phyloP scores from a whole-genome alignment of 1,140 invertebrate genomes.

The Drosophila nikananu region DNA sequence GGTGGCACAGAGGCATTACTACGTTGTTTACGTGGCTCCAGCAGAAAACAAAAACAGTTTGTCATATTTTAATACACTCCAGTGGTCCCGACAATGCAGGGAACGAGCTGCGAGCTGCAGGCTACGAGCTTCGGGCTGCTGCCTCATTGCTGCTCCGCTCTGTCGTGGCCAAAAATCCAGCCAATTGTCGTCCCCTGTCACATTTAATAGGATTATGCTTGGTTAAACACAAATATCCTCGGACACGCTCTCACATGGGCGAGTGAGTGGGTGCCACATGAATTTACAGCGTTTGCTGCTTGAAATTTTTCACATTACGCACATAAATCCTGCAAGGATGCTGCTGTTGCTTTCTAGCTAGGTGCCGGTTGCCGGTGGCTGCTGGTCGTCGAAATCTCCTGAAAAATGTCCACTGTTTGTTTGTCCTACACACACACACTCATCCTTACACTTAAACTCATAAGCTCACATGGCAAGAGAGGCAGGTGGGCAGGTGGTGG shows the following conservation, averaged over 20 bases:
- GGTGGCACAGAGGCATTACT: slow-evolving; percentile 11
- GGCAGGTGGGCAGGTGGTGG: slow-evolving; percentile 25
- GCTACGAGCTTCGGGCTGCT: slow-evolving; percentile 5
- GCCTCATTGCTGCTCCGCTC: slow-evolving; percentile 20
- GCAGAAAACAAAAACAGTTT: slow-evolving; percentile 67
- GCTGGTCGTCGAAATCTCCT: slow-evolving; percentile 60
- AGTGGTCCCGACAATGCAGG: slow-evolving; percentile 60
- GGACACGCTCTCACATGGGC: slow-evolving; percentile 30
- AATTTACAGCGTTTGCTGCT: slow-evolving; percentile 76
- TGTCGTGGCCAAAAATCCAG: slow-evolving; percentile 66
- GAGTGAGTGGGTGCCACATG: slow-evolving; percentile 55
- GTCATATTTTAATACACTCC: slow-evolving; percentile 79
- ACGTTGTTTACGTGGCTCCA: slow-evolving; percentile 34
- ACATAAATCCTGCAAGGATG: slow-evolving; percentile 76
- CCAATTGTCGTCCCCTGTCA: slow-evolving; percentile 80
- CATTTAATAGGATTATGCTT: slow-evolving; percentile 80
- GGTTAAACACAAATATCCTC: slow-evolving; percentile 76
- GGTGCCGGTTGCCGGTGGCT: slow-evolving; percentile 25
- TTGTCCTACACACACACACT: slow-evolving; percentile 44
- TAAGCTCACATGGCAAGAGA: slow-evolving; percentile 8
- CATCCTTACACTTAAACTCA: slow-evolving; percentile 16
- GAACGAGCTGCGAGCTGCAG: slow-evolving; percentile 1
- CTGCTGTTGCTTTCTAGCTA: slow-evolving; percentile 32
- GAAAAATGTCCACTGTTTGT: slow-evolving; percentile 80
- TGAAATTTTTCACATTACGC: slow-evolving; percentile 78